Evolutionary conservation across 2,113 vertebrate genomes (phyloP).

Genomic region (Hemiscyllium ocellatum): DNA sequence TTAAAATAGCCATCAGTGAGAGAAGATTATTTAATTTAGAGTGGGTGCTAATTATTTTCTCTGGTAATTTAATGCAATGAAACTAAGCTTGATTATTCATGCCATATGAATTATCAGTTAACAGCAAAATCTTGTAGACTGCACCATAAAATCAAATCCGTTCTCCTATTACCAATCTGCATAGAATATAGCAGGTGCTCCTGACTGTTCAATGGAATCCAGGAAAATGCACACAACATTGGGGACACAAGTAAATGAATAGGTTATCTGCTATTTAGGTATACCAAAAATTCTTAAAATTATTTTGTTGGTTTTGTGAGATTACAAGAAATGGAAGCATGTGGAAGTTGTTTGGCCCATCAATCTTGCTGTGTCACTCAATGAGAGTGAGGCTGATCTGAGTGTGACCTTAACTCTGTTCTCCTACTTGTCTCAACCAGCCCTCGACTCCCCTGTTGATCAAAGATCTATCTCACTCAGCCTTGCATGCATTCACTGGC

Average conservation of each 20-base stretch:
- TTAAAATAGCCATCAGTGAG: neutral
- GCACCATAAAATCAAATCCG: slow-evolving; percentile 18
- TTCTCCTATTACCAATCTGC: neutral
- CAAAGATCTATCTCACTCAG: too few species aligned
- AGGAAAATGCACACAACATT: neutral
- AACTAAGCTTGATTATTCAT: slow-evolving; percentile 26
- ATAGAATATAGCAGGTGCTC: neutral
- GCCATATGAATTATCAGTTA: slow-evolving; percentile 25
- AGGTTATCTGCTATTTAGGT: neutral
- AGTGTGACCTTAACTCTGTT: neutral
- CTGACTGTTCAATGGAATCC: too few species aligned
- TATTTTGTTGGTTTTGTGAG: neutral
- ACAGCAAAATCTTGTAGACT: neutral
- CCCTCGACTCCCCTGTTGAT: too few species aligned
- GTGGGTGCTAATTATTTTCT: neutral
- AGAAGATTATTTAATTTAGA: slow-evolving; percentile 19
- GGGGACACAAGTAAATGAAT: neutral
- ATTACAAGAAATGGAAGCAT: neutral
- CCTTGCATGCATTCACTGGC: too few species aligned
- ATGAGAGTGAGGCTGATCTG: neutral
- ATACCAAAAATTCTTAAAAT: neutral
- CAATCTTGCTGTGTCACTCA: neutral
- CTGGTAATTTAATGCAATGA: slow-evolving; percentile 20
- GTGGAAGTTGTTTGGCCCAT: neutral
- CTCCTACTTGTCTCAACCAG: neutral